Conservation (phyloP, 23 tunicate species). For the Corella eumyota region DNA sequence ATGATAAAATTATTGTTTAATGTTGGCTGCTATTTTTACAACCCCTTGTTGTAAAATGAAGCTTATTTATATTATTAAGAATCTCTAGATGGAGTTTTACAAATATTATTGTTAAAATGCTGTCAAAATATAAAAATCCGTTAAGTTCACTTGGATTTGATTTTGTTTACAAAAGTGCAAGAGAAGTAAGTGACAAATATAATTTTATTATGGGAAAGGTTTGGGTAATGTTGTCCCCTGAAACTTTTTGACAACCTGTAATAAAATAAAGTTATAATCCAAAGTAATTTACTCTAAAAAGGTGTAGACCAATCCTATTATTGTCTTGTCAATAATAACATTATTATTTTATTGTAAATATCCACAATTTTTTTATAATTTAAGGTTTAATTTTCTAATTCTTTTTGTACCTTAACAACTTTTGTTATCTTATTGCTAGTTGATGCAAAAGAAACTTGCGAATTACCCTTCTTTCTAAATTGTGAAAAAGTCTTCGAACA, state of each 20-base stretch:
- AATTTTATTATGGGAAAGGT: not conserved
- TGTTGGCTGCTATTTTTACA: too few relatives aligned
- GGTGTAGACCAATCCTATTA: too few relatives aligned
- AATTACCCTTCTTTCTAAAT: conserved; percentile 2
- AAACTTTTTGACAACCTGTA: not conserved
- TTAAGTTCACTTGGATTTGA: too few relatives aligned
- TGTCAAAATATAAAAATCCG: too few relatives aligned
- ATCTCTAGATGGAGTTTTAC: not conserved
- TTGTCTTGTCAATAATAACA: too few relatives aligned
- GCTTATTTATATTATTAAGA: not conserved
- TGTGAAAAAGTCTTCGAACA: conserved; percentile 3
- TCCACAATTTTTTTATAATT: not conserved
- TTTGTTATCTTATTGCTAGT: conserved; percentile 6
- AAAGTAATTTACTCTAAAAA: too few relatives aligned
- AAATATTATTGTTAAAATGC: too few relatives aligned
- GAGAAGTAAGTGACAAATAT: not conserved
- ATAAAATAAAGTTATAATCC: too few relatives aligned
- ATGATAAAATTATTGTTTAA: not conserved
- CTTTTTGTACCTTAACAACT: conserved; percentile 1
- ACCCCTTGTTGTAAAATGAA: too few relatives aligned
- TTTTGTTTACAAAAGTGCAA: not conserved
- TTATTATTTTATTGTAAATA: too few relatives aligned
- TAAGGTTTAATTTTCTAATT: not conserved
- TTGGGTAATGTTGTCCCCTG: not conserved
- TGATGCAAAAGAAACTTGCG: conserved; percentile 6